Evolutionary conservation across 2,888 invertebrate species (phyloP).

Genomic region (Empis stercorea): DNA sequence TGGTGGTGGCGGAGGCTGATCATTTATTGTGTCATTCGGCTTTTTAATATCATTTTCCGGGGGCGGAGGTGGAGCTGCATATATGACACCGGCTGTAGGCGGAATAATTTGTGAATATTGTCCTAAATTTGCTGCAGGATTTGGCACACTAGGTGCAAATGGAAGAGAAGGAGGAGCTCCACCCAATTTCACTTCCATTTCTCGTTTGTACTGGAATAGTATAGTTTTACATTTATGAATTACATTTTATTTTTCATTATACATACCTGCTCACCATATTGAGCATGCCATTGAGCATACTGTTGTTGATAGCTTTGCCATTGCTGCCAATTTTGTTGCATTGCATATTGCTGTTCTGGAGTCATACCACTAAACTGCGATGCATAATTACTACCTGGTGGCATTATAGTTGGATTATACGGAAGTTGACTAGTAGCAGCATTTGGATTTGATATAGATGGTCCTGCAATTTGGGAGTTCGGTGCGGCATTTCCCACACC

Average conservation of each 20-base stretch:
- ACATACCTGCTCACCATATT: conserved; percentile 34
- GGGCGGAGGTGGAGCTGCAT: conserved; percentile 5
- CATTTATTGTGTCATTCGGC: background rate
- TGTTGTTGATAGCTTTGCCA: conserved; percentile 36
- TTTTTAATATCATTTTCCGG: background rate
- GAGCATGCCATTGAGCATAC: conserved; percentile 36
- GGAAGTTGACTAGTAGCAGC: conserved; percentile 2
- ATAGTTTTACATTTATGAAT: background rate
- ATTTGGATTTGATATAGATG: background rate
- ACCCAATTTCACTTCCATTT: conserved; percentile 30
- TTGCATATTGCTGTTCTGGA: conserved; percentile 31
- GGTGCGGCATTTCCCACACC: background rate
- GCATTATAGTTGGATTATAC: conserved; percentile 5
- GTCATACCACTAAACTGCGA: conserved; percentile 32
- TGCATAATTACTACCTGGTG: conserved; percentile 9
- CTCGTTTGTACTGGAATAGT: conserved; percentile 28
- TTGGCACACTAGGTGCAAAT: conserved; percentile 6
- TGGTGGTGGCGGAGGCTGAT: conserved; percentile 24
- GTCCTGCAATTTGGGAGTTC: background rate
- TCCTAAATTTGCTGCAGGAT: conserved; percentile 7
- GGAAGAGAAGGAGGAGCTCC: conserved; percentile 10
- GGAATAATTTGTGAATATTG: conserved; percentile 4
- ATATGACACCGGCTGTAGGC: conserved; percentile 5
- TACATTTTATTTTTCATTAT: background rate
- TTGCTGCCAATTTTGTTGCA: conserved; percentile 36